Base-by-base conservation (phyloP, 2,888 invertebrate species). In the Scaptomyza cyrtandrae region DNA sequence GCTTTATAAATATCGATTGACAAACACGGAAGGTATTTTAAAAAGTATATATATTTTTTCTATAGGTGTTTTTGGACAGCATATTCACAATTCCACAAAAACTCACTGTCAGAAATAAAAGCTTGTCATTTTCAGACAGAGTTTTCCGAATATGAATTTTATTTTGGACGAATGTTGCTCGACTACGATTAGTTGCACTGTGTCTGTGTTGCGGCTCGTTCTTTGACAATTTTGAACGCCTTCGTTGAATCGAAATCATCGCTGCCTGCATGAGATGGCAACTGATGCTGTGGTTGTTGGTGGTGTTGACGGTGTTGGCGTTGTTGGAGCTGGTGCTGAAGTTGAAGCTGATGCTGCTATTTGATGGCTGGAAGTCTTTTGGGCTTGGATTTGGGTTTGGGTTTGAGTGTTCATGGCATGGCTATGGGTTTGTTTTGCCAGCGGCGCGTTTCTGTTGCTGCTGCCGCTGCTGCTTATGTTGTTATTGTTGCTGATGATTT, bases 151-250 rank as follows among this genome's bases (percentile, higher is more conserved):
- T 7, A 29, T 6, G n/a, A 6, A 1, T 29, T 4, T 29, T 29
- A 4, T 29, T 5, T 29, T 2, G 29, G 2, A 29, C 6, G 1
- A 1, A 33, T 33, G 11, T 35, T 35, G 6, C 5, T 35, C n/a
- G 37, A n/a, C 37, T n/a, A n/a, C 3, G 1, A 39, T 6, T 69
- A 41, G 48, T 37, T 13, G 63, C 82, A 82, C 82, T 68, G 82
- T 87, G 46, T 55, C 31, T 9, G 49, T 33, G 49, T 60, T 75
- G 85, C 85, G 85, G 88, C 89, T 78, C 75, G 89, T 86, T 89
- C 89, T 86, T 86, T 86, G 86, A 86, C 89, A 87, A 86, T 86
- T 86, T 86, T 86, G 88, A 89, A 88, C 88, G 88, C 87, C 88
- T 89, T 82, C 84, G 80, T 71, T 70, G 80, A 68, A 82, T 85